A percentile compares a stretch with the other conserved stretches of the same genome.
These are phyloP conservation scores for Puntigrus tetrazona DNA, from an alignment of 2,113 vertebrate species.

Conservation along the genomic window DNA sequence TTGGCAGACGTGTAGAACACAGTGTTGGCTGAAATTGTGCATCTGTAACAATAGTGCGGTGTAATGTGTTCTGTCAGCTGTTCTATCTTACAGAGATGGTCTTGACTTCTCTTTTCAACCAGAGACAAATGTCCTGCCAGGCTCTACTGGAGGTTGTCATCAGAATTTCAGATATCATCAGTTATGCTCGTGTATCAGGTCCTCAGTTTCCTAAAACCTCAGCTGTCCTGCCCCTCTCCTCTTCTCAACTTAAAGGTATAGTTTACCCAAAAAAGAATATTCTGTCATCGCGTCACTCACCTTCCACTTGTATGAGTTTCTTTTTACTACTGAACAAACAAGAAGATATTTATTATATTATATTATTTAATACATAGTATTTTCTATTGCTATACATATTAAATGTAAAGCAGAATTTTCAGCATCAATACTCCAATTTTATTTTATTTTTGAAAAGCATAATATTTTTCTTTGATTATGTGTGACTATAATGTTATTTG, in stretches of 20 bases:
- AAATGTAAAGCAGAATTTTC: background rate
- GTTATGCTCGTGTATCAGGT: constrained; percentile 44
- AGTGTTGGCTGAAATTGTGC: background rate
- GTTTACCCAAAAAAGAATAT: background rate
- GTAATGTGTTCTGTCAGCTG: constrained; percentile 36
- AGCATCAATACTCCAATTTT: background rate
- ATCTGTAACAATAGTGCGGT: background rate
- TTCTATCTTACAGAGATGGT: constrained; percentile 14
- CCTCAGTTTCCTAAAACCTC: constrained; percentile 33
- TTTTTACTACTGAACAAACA: background rate
- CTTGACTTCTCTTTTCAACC: constrained; percentile 44
- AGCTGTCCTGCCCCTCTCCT: constrained; percentile 9
- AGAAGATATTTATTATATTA: too few species aligned
- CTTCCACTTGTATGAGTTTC: background rate
- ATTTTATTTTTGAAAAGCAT: too few species aligned
- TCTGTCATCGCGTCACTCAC: background rate
- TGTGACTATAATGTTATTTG: too few species aligned
- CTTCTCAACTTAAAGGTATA: background rate
- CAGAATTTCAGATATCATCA: constrained; percentile 50
- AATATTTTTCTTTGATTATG: too few species aligned
- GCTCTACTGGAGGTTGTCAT: constrained; percentile 47
- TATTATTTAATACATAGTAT: too few species aligned
- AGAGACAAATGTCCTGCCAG: constrained; percentile 48
- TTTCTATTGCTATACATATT: too few species aligned
- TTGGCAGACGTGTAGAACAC: background rate